Evolutionary conservation across 2,113 vertebrate species (phyloP).

Genomic region (Anser brachyrhynchus): DNA sequence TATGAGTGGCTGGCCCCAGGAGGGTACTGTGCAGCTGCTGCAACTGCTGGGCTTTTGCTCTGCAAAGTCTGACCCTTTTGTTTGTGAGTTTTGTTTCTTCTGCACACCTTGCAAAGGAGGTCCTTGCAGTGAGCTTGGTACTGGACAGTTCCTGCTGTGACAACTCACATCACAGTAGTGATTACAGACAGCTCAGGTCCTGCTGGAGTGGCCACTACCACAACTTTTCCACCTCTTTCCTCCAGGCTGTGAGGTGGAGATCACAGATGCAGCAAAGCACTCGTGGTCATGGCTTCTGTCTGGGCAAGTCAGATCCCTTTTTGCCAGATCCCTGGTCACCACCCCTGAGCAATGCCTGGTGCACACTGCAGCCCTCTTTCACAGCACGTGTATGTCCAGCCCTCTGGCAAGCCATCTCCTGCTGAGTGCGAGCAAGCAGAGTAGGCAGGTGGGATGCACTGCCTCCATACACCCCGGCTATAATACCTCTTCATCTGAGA

Average conservation of each 20-base stretch:
- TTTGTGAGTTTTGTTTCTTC: not conserved
- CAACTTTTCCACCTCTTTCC: not conserved
- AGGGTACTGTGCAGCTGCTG: not conserved
- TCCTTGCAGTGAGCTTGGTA: not conserved
- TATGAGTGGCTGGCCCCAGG: not conserved
- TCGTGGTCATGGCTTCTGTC: not conserved
- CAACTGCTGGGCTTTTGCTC: not conserved
- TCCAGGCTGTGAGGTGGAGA: not conserved
- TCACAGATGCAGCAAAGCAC: not conserved
- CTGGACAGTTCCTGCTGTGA: not conserved
- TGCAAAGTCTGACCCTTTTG: not conserved
- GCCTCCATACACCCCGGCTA: not conserved
- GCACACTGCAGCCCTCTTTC: not conserved
- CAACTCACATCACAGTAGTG: not conserved
- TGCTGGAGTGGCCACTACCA: not conserved
- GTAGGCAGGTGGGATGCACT: not conserved
- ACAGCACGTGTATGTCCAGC: rapidly evolving
- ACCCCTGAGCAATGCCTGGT: not conserved
- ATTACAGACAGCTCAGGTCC: not conserved
- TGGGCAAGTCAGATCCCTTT: not conserved
- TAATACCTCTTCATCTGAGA: not conserved
- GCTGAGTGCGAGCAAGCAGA: too few relatives aligned
- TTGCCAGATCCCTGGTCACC: rapidly evolving
- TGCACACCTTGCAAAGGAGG: not conserved
- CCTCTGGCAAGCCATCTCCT: not conserved